Percentiles rank a stretch among this genome's conserved stretches.
phyloP scores from a whole-genome alignment of 2,113 vertebrate species.

The Fulmarus glacialis region DNA sequence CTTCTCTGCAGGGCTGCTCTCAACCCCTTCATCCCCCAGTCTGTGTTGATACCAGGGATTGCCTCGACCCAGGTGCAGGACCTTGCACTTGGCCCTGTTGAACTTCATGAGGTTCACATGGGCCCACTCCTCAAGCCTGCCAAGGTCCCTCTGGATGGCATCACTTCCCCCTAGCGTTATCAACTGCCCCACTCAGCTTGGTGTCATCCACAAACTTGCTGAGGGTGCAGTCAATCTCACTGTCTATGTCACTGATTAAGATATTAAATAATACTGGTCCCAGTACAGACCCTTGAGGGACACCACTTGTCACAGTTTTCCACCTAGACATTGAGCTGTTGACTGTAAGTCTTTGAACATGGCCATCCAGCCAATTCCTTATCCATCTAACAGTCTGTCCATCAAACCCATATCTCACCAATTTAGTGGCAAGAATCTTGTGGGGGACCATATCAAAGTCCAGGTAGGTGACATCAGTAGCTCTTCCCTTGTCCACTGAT shows the following conservation, averaged over 20 bases:
- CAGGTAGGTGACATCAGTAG: not conserved
- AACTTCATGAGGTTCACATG: not conserved
- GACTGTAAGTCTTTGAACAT: not conserved
- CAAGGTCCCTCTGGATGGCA: not conserved
- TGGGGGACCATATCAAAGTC: not conserved
- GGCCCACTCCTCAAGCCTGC: not conserved
- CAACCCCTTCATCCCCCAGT: not conserved
- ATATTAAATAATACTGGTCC: not conserved
- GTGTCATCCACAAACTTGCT: not conserved
- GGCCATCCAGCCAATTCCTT: not conserved
- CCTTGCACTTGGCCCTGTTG: not conserved
- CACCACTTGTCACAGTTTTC: accelerated
- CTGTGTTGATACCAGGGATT: accelerated
- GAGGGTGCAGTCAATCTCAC: not conserved
- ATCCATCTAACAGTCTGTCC: not conserved
- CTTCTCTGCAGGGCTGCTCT: not conserved
- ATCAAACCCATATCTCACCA: not conserved
- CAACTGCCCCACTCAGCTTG: not conserved
- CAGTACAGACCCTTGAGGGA: not conserved
- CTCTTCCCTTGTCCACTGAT: not conserved
- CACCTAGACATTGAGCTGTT: not conserved
- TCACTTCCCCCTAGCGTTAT: not conserved
- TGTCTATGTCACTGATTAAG: not conserved
- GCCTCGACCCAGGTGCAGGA: not conserved
- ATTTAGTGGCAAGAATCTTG: not conserved